Evolutionary conservation across 2,113 vertebrate genomes (phyloP).

Genomic region (Notothenia rossii): DNA sequence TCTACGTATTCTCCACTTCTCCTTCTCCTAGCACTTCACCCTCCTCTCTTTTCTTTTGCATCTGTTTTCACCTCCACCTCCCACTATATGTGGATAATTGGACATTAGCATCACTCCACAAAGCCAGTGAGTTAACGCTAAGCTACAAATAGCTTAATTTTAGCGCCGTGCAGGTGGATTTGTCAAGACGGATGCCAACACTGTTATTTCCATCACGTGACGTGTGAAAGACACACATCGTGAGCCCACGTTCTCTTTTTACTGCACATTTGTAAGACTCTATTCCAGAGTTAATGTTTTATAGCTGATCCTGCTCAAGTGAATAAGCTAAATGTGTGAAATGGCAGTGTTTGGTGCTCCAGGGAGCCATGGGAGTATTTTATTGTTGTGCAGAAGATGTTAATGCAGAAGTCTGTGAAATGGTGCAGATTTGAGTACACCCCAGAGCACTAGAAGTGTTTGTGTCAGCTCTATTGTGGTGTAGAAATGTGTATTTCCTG

Average conservation of each 20-base stretch:
- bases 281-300: conserved; percentile 20
- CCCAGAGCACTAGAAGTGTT: not conserved
- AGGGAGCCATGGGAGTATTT: not conserved
- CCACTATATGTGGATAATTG: not conserved
- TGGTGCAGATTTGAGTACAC: not conserved
- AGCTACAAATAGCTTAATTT: conserved; percentile 1
- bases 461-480: not conserved
- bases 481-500: not conserved
- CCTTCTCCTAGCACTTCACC: not conserved
- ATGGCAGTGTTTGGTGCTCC: conserved; percentile 8
- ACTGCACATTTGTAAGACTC: not conserved
- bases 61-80: not conserved
- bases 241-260: not conserved
- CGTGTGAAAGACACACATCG: not conserved
- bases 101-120: not conserved
- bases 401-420: conserved; percentile 8
- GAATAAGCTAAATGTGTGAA: not conserved
- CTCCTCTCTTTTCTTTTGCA: not conserved
- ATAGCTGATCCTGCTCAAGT: not conserved
- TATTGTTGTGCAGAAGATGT: conserved; percentile 3
- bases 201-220: not conserved
- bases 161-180: not conserved
- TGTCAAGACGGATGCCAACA: not conserved
- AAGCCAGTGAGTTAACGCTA: not conserved
- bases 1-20: no score